These are phyloP conservation scores for Halcyon leucocephala DNA, from an alignment of 2,797 vertebrate genomes.

Conservation along the genomic window DNA sequence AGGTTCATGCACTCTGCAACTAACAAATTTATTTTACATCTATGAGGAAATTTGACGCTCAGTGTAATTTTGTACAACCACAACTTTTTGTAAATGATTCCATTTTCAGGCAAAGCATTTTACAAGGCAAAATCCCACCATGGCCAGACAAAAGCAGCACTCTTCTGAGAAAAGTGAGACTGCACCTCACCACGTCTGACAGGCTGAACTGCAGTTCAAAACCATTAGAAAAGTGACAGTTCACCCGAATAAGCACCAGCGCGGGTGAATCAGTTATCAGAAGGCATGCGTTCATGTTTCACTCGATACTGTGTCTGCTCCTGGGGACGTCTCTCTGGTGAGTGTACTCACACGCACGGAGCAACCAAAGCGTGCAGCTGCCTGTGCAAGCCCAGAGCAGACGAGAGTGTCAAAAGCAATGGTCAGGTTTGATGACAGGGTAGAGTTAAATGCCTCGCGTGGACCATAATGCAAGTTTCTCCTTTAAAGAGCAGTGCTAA, in stretches of 20 bases:
- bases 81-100: not conserved
- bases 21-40: not conserved
- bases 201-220: not conserved
- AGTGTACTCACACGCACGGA: not conserved
- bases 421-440: not conserved
- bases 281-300: not conserved
- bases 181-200: not conserved
- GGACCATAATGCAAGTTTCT: not conserved
- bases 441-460: not conserved
- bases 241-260: not conserved
- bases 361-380: not conserved
- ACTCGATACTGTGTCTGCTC: not conserved
- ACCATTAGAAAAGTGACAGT: not conserved
- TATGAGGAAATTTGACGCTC: not conserved
- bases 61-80: accelerated
- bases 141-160: not conserved
- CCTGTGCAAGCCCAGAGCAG: not conserved
- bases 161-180: not conserved
- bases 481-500: not conserved
- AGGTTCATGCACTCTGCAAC: not conserved
- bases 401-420: not conserved
- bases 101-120: not conserved
- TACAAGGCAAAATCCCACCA: not conserved
- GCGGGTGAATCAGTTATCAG: slow-evolving; percentile 13
- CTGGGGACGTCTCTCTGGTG: not conserved